These are phyloP conservation scores for Callyntrura guangdongensis DNA, from an alignment of 2,888 invertebrate genomes.

Conservation along the genomic window DNA sequence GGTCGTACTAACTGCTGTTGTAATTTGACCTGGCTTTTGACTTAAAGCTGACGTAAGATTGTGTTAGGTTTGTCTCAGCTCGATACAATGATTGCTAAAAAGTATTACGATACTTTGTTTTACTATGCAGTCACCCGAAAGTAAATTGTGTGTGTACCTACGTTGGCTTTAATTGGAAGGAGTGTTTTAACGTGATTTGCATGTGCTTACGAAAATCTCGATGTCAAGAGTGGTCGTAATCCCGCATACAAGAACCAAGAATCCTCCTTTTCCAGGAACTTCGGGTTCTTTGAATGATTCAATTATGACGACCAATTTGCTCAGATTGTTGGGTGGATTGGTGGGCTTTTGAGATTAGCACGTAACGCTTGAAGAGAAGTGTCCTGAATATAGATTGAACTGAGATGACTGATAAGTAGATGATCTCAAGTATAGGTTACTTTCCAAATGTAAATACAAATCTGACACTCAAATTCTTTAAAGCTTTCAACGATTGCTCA, in stretches of 20 bases:
- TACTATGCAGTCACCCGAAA: background rate
- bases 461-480: background rate
- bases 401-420: conserved; percentile 32
- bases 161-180: background rate
- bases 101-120: background rate
- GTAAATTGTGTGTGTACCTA: background rate
- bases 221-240: conserved; percentile 12
- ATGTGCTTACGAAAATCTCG: background rate
- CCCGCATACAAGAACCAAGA: background rate
- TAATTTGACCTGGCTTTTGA: background rate
- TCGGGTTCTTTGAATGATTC: background rate
- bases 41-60: background rate
- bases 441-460: background rate
- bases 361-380: background rate
- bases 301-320: background rate
- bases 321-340: background rate
- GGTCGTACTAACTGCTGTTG: background rate
- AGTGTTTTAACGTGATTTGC: conserved; percentile 44
- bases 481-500: background rate
- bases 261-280: background rate
- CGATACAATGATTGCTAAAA: no score
- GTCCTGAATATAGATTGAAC: conserved; percentile 45
- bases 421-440: background rate
- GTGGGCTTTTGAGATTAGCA: background rate
- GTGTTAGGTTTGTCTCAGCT: background rate